Conservation (phyloP, 1,140 invertebrate genomes). For the Glossosoma conforme region DNA sequence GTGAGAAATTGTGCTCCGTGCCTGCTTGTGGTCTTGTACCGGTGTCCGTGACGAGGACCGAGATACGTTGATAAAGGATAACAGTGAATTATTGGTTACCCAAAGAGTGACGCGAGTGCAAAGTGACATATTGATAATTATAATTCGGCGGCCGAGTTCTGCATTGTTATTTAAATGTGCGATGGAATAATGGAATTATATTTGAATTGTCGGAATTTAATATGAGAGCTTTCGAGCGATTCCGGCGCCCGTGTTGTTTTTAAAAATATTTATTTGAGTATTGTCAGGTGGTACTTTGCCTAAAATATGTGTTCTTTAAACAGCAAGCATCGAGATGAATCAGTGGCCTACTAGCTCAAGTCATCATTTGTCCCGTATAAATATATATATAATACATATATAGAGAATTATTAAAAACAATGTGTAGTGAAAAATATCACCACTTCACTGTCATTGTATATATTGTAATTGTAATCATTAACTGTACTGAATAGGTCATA, state of each 20-base stretch:
- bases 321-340: slow-evolving; percentile 21
- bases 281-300: neutral
- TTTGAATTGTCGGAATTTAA: neutral
- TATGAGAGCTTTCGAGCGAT: neutral
- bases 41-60: neutral
- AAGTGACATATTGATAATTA: slow-evolving; percentile 8
- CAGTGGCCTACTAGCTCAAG: slow-evolving; percentile 19
- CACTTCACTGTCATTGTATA: slow-evolving; percentile 6
- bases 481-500: neutral
- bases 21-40: neutral
- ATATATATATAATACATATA: neutral
- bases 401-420: neutral
- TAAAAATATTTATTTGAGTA: slow-evolving; percentile 7
- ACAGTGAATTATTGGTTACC: slow-evolving; percentile 20
- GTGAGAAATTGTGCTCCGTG: slow-evolving; percentile 4
- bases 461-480: slow-evolving; percentile 15
- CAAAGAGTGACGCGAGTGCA: slow-evolving; percentile 26
- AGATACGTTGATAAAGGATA: slow-evolving; percentile 2
- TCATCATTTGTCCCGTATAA: neutral
- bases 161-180: neutral
- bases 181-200: neutral
- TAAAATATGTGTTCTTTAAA: slow-evolving; percentile 3
- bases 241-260: neutral
- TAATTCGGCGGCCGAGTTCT: slow-evolving; percentile 6
- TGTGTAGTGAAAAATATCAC: neutral